Evolutionary conservation across 2,888 invertebrate genomes (phyloP).

Genomic region (Stramonita haemastoma): DNA sequence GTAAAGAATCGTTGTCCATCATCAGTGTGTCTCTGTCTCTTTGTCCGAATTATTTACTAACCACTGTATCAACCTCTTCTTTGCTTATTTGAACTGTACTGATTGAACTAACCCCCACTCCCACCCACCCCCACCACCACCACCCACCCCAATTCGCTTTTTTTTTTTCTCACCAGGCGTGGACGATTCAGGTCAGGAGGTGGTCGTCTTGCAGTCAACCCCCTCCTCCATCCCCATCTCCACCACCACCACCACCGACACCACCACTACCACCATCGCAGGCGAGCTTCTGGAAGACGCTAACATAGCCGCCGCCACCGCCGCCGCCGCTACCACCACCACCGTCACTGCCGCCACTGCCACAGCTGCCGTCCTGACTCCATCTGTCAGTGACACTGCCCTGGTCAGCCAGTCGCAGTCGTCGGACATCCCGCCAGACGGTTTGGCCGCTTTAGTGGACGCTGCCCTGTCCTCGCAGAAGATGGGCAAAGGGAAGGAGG

Average conservation of each 20-base stretch:
- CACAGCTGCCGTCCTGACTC: not conserved
- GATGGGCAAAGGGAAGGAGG: not conserved
- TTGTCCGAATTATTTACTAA: too few relatives aligned
- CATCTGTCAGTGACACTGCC: not conserved
- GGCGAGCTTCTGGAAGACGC: not conserved
- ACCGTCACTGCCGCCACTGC: too few relatives aligned
- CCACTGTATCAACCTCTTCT: too few relatives aligned
- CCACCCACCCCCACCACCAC: too few relatives aligned
- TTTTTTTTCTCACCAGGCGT: not conserved
- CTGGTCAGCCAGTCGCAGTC: not conserved
- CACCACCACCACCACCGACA: not conserved
- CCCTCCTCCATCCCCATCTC: not conserved
- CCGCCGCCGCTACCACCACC: not conserved
- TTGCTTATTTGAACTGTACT: too few relatives aligned
- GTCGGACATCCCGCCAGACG: constrained; percentile 26
- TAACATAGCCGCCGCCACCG: not conserved
- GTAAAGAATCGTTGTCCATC: too few relatives aligned
- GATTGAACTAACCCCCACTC: too few relatives aligned
- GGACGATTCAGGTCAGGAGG: constrained; percentile 21
- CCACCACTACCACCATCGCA: not conserved
- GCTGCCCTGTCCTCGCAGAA: constrained; percentile 50
- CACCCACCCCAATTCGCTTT: not conserved
- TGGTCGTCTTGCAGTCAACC: constrained; percentile 20
- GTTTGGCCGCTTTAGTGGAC: constrained; percentile 48
- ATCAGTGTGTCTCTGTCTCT: too few relatives aligned